Evolutionary conservation across 2,888 invertebrate genomes (phyloP).

Genomic region (Chalcosyrphus nemorum): DNA sequence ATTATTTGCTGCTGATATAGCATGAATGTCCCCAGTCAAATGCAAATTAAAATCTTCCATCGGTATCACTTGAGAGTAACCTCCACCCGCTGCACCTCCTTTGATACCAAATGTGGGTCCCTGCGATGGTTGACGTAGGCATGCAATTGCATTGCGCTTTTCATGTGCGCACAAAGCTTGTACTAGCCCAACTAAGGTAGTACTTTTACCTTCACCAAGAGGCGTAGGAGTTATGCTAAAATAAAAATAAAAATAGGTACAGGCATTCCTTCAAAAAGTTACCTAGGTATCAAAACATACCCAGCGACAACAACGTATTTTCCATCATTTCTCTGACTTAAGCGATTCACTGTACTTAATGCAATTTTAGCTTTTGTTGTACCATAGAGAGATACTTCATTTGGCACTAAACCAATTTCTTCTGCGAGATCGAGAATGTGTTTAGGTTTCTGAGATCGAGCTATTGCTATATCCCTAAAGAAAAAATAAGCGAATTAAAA

Average conservation of each 20-base stretch:
- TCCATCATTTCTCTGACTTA: constrained; percentile 87
- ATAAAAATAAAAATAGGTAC: constrained; percentile 18
- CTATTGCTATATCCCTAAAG: constrained; percentile 93
- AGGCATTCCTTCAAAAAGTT: too few species aligned
- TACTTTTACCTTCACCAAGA: constrained; percentile 99
- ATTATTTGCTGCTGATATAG: constrained; percentile 98
- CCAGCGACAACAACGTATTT: constrained; percentile 98
- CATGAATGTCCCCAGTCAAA: constrained; percentile 98
- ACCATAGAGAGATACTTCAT: constrained; percentile 95
- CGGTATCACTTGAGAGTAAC: constrained; percentile 97
- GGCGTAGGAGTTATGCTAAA: too few species aligned
- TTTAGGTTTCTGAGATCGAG: constrained; percentile 94
- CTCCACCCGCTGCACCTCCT: constrained; percentile 99
- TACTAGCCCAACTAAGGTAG: constrained; percentile 94
- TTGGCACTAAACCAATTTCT: constrained; percentile 91
- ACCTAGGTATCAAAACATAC: too few species aligned
- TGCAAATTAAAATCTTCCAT: constrained; percentile 99
- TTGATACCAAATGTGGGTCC: constrained; percentile 98
- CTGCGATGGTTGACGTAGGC: constrained; percentile 98
- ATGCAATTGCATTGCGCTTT: constrained; percentile 94
- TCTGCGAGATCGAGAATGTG: constrained; percentile 88
- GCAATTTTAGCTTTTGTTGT: constrained; percentile 97
- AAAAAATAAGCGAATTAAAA: too few species aligned
- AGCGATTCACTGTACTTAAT: constrained; percentile 89
- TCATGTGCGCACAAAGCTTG: constrained; percentile 95